Base-by-base conservation (phyloP, 2,888 invertebrate genomes). In the Lycocerus yunnanus region DNA sequence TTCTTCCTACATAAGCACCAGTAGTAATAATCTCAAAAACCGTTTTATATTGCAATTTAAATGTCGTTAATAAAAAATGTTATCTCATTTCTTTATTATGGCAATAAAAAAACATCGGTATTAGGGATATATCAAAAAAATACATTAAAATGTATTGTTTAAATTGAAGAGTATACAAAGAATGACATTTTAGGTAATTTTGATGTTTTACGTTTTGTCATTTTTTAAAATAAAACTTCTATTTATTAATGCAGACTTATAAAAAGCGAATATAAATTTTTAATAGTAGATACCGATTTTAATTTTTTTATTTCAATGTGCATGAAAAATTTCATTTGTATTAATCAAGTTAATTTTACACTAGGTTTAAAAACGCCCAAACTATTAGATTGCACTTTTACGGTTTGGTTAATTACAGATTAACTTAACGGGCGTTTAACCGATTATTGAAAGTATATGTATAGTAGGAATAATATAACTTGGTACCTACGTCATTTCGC, bases 21-120 rank as follows among this genome's bases (percentile, higher is more conserved):
- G 43, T 58, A 67, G 27, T 67, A 27, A 67, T 63, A 63, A 63
- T 63, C 61, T 63, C 61, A 63, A 63, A 63, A 63, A 63, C 61
- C 61, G 61, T 63, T 63, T 63, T 63, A 63, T 63, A 63, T 63
- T 63, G 61, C 61, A 63, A 63, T 63, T 18, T 63, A 63, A 63
- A 63, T 63, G 61, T 63, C 61, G 11, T 63, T 63, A 63, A 63
- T 63, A 63, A 63, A 63, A 63, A 63, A 18, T 63, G 61, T 63
- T 18, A 18, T 63, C 61, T 63, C 61, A 63, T 63, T 63, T 63
- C 61, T 63, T 63, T 63, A 63, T 63, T 16, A 63, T 63, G 20
- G 61, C 61, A 63, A 63, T 63, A 63, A 63, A 63, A 63, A 63
- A 63, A 63, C 61, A 20, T 18, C 20, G 18, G 61, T 63, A 63